phyloP scores from a whole-genome alignment of 1,140 invertebrate species.

The Pteromalus puparum region DNA sequence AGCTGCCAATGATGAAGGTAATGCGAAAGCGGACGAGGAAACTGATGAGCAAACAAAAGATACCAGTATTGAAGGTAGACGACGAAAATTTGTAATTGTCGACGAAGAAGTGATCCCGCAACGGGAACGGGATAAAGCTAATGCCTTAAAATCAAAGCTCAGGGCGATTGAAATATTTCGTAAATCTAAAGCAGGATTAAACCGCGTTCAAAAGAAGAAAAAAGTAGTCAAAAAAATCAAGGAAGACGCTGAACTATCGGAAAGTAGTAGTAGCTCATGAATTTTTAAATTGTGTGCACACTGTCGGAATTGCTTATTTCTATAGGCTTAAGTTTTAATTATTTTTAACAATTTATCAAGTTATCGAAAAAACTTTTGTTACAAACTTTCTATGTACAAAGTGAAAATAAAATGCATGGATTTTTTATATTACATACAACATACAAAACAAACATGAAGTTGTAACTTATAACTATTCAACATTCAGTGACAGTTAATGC shows the following conservation, averaged over 20 bases:
- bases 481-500: no score
- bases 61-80: not conserved
- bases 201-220: conserved; percentile 73
- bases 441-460: no score
- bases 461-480: no score
- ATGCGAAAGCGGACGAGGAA: not conserved
- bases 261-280: conserved; percentile 78
- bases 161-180: conserved; percentile 86
- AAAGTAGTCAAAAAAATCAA: conserved; percentile 72
- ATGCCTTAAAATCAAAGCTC: conserved; percentile 81
- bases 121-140: conserved; percentile 80
- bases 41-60: not conserved
- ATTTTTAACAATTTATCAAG: conserved; percentile 35
- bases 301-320: not conserved
- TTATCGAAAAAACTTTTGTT: not conserved
- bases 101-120: conserved; percentile 82
- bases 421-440: not conserved
- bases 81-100: conserved; percentile 18
- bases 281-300: conserved; percentile 15
- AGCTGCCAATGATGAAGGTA: not conserved
- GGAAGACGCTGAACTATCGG: conserved; percentile 80
- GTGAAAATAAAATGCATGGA: not conserved
- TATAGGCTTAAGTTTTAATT: not conserved
- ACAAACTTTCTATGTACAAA: conserved; percentile 31
- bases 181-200: conserved; percentile 80